Conservation (phyloP, 2,797 vertebrate species). For the Tympanoctomys barrerae region DNA sequence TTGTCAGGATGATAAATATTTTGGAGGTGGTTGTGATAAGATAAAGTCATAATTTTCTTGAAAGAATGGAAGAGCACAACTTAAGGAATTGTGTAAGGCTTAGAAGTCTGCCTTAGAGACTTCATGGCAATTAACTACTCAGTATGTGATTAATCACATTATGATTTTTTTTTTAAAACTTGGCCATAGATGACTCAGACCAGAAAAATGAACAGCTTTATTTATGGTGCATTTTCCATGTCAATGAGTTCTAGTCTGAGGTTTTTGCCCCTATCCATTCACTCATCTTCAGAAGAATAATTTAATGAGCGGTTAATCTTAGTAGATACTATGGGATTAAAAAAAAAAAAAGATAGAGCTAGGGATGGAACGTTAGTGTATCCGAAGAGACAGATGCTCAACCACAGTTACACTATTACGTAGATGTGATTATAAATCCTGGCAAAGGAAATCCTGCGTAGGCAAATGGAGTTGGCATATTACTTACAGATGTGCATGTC, state of each 20-base stretch:
- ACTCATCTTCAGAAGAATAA: neutral
- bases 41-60: neutral
- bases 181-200: neutral
- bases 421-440: neutral
- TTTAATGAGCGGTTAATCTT: neutral
- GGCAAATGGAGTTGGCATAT: neutral
- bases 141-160: neutral
- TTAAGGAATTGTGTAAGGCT: neutral
- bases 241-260: neutral
- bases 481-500: constrained; percentile 20
- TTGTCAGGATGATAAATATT: constrained; percentile 60
- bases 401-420: neutral
- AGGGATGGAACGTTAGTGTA: neutral
- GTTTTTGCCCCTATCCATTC: neutral
- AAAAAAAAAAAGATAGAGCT: neutral
- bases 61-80: neutral
- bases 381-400: neutral
- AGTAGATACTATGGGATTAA: neutral
- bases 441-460: neutral
- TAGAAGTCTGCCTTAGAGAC: neutral
- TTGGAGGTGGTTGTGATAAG: neutral
- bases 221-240: constrained; percentile 11
- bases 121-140: neutral
- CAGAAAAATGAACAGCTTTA: neutral
- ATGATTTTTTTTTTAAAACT: neutral